These are phyloP conservation scores for Epirrita christyi DNA, from an alignment of 2,888 invertebrate genomes.

Conservation along the genomic window DNA sequence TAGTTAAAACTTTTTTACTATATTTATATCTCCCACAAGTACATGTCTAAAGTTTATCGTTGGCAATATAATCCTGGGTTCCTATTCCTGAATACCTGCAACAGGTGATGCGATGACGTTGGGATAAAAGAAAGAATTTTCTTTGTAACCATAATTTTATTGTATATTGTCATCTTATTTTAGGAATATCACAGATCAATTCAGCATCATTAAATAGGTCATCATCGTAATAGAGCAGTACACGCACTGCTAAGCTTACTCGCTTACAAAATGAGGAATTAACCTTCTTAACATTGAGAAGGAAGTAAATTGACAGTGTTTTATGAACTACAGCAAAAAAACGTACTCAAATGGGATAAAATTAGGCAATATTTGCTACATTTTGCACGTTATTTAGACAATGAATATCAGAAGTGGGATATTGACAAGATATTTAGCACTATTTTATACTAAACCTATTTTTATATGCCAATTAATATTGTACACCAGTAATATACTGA, in stretches of 20 bases:
- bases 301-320: slow-evolving; percentile 36
- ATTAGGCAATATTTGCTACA: slow-evolving; percentile 10
- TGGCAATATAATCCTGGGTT: neutral
- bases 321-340: slow-evolving; percentile 19
- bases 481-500: slow-evolving; percentile 13
- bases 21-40: neutral
- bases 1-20: neutral
- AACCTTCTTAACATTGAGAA: slow-evolving; percentile 55
- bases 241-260: slow-evolving; percentile 56
- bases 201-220: slow-evolving; percentile 32
- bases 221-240: slow-evolving; percentile 51
- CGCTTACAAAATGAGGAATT: slow-evolving; percentile 46
- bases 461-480: slow-evolving; percentile 16
- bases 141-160: slow-evolving; percentile 74
- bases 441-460: slow-evolving; percentile 12
- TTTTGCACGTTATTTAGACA: slow-evolving; percentile 10
- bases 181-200: slow-evolving; percentile 65
- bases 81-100: slow-evolving; percentile 30
- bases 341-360: slow-evolving; percentile 11
- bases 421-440: slow-evolving; percentile 15
- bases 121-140: slow-evolving; percentile 81
- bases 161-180: slow-evolving; percentile 66
- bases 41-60: neutral
- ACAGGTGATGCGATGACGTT: slow-evolving; percentile 56
- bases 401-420: slow-evolving; percentile 17